Base-by-base conservation (phyloP, 2,888 invertebrate genomes). In the Xestia xanthographa region DNA sequence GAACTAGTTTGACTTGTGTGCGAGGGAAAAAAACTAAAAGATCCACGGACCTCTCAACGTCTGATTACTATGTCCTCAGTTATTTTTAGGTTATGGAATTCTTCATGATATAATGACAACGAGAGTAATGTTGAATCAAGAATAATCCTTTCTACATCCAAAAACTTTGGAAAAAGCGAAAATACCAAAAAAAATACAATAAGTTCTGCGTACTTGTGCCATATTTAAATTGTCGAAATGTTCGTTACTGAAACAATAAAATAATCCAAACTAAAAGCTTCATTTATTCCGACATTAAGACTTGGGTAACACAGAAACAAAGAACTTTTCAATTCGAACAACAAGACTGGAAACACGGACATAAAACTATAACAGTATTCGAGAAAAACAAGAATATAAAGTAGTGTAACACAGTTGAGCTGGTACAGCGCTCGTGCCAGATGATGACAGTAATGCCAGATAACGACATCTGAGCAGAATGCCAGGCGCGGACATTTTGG, bases 1-100 rank as follows among this genome's bases (percentile, higher is more conserved):
- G 48, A 86, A 89, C 89, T 89, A 89, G 89, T 89, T 88, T 87
- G 84, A 86, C 89, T 86, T 79, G 88, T 85, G 75, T 73, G 77
- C 74, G 68, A 68, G 60, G 75, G 41, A 80, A 89, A 84, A 87
- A 73, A 79, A 74, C 62, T 34, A 68, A 70, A 69, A 84, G 70
- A 80, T 80, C 70, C 78, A 69, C 76, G 67, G 81, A 75, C 72
- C 65, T 75, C 72, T 56, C 11, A 9, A 41, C 17, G 79, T 14
- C n/a, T 76, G 75, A 77, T 80, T 66, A 78, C 76, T 75, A 80
- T 77, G 75, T 66, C 50, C 70, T 17, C 58, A 67, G 76, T 68
- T 85, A 83, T 81, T 77, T 78, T 72, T 71, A 85, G 53, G 48
- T 76, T 38, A 38, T 66, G 62, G 45, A 22, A 62, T 77, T 41